Evolutionary conservation across 2,113 vertebrate genomes (phyloP).

Genomic region (Ciconia maguari): DNA sequence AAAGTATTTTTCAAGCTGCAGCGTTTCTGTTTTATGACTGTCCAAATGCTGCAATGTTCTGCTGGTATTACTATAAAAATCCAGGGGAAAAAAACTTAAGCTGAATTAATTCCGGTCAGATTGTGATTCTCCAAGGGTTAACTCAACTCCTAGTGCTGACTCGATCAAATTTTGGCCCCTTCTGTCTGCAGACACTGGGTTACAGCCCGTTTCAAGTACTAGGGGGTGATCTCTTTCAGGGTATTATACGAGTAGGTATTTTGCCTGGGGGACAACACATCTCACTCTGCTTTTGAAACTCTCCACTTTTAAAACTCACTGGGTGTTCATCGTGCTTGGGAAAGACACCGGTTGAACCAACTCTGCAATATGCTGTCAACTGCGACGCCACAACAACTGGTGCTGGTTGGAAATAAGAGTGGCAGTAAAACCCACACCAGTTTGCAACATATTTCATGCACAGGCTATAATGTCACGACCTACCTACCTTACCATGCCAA

Average conservation of each 20-base stretch:
- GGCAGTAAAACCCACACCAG: neutral
- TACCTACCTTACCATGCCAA: neutral
- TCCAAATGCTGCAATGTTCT: neutral
- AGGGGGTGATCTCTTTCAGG: neutral
- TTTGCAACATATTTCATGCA: too few species aligned
- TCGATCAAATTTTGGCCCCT: neutral
- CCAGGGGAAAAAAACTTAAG: neutral
- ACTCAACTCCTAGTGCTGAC: neutral
- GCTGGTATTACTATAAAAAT: neutral
- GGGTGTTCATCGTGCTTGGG: fast-evolving
- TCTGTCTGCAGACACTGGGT: neutral
- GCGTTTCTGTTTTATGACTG: neutral
- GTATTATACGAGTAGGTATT: neutral
- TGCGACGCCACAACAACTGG: fast-evolving
- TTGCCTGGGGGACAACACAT: too few species aligned
- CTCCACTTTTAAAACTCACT: neutral
- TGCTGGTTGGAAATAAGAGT: neutral
- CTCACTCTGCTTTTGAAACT: neutral
- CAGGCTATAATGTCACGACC: fast-evolving
- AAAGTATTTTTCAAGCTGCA: conserved; percentile 44
- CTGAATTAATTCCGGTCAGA: neutral
- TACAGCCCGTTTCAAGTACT: neutral
- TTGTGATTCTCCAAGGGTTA: neutral
- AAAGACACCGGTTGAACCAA: neutral
- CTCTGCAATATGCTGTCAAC: neutral